These are phyloP conservation scores for Brachionus angularis DNA, from an alignment of 1,140 invertebrate species.

Conservation along the genomic window DNA sequence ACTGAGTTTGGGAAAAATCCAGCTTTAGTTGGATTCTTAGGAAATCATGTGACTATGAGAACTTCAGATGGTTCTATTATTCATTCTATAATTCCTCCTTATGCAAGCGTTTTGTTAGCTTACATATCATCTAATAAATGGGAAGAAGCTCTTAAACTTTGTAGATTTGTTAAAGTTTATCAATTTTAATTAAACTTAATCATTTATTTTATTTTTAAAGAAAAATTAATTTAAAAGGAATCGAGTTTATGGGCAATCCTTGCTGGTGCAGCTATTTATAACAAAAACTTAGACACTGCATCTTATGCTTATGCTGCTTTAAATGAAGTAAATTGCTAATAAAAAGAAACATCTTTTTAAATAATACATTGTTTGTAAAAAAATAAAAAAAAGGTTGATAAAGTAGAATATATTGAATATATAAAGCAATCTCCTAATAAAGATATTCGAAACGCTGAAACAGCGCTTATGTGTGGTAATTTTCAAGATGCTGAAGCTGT, in stretches of 20 bases:
- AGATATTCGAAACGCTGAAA: constrained; percentile 70
- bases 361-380: background rate
- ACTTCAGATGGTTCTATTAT: constrained; percentile 69
- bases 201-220: constrained; percentile 1
- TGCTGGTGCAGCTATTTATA: constrained; percentile 75
- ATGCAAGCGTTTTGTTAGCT: constrained; percentile 65
- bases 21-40: constrained; percentile 70
- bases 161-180: constrained; percentile 69
- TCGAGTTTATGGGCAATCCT: constrained; percentile 81
- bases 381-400: constrained; percentile 65
- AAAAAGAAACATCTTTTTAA: constrained; percentile 49
- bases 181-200: constrained; percentile 44
- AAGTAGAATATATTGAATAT: constrained; percentile 81
- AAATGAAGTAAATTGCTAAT: constrained; percentile 63
- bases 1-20: constrained; percentile 74
- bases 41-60: constrained; percentile 71
- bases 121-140: constrained; percentile 66
- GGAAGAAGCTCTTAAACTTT: constrained; percentile 72
- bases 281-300: constrained; percentile 73
- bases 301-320: constrained; percentile 90
- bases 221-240: constrained; percentile 60
- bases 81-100: constrained; percentile 65
- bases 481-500: constrained; percentile 74
- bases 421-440: constrained; percentile 67
- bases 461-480: constrained; percentile 73